phyloP scores from a whole-genome alignment of 2,113 vertebrate species.

The Cephalopterus ornatus region DNA sequence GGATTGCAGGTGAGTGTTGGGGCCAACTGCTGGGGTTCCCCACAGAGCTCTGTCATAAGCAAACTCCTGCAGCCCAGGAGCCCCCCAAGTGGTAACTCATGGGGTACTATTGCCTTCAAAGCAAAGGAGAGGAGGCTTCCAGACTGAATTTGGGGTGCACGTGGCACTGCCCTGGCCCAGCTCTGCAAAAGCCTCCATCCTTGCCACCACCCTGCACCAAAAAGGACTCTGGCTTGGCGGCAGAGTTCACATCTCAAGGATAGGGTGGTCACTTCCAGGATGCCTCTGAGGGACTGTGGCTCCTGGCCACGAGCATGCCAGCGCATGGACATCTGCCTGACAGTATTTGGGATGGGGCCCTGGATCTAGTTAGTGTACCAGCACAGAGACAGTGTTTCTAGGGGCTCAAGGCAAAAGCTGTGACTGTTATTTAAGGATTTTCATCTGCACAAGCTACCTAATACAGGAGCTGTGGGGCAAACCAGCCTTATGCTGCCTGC shows the following conservation, averaged over 20 bases:
- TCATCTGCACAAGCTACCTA: not conserved
- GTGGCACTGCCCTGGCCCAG: fast-evolving
- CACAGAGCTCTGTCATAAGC: not conserved
- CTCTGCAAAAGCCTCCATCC: not conserved
- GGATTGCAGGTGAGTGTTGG: not conserved
- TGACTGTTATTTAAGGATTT: not conserved
- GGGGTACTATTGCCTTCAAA: not conserved
- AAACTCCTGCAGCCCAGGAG: not conserved
- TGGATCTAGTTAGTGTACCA: no score
- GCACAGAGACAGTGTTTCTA: not conserved
- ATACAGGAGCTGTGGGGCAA: not conserved
- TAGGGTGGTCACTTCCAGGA: not conserved
- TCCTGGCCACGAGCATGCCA: fast-evolving
- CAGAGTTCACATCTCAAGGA: not conserved
- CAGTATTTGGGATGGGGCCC: no score
- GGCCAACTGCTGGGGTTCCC: not conserved
- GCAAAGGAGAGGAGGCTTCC: not conserved
- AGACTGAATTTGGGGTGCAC: not conserved
- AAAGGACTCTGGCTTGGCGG: not conserved
- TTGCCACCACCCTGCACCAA: not conserved
- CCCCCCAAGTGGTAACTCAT: fast-evolving
- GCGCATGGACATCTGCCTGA: not conserved
- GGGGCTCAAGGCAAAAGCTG: not conserved
- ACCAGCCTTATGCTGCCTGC: not conserved
- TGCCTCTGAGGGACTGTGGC: not conserved